Evolutionary conservation across 2,888 invertebrate genomes (phyloP).

Genomic region (Troides helena): DNA sequence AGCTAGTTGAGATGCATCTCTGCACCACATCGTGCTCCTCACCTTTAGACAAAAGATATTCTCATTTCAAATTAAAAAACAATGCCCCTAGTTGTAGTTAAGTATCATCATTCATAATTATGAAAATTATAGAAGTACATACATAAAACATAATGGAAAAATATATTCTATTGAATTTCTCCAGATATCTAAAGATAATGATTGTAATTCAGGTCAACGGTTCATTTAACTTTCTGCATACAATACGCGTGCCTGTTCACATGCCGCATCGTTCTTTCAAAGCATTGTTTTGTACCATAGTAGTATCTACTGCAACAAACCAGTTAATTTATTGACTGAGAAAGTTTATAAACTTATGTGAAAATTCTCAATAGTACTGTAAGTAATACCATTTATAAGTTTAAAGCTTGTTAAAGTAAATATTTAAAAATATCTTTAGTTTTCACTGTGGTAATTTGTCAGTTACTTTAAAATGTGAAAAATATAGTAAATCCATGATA

Average conservation of each 20-base stretch:
- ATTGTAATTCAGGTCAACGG: constrained; percentile 54
- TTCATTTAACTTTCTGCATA: constrained; percentile 52
- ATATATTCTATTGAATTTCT: constrained; percentile 45
- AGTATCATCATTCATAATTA: no score
- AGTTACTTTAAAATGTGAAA: no score
- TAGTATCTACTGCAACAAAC: not conserved
- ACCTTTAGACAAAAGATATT: no score
- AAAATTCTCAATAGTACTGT: not conserved
- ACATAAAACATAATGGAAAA: not conserved
- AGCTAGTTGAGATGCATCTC: no score
- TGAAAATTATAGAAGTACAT: not conserved
- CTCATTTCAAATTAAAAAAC: no score
- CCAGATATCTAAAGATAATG: constrained; percentile 46
- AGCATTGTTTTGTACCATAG: constrained; percentile 31
- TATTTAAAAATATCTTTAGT: no score
- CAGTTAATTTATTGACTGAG: not conserved
- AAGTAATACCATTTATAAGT: not conserved
- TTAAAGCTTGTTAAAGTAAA: no score
- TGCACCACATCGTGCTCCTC: no score
- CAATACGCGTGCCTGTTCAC: constrained; percentile 41
- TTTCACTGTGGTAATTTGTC: no score
- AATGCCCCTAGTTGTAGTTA: no score
- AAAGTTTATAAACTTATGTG: not conserved
- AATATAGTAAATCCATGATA: no score
- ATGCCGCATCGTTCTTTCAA: constrained; percentile 29